These are phyloP conservation scores for Arvicanthis niloticus DNA, from an alignment of 2,113 vertebrate genomes.

Conservation along the genomic window DNA sequence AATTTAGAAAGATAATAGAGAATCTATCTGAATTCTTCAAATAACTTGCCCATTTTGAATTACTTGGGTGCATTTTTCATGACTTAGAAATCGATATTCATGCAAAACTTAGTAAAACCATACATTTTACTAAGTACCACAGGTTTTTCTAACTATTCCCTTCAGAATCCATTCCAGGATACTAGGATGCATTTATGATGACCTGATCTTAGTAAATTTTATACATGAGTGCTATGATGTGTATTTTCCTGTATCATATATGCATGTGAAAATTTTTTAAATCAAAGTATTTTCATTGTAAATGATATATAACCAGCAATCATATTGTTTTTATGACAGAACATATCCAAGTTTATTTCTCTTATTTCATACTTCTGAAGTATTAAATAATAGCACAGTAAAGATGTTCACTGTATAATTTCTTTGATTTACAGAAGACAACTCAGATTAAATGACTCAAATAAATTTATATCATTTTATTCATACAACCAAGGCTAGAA, in stretches of 20 bases:
- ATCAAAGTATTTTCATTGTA: neutral
- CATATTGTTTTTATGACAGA: neutral
- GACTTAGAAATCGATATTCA: neutral
- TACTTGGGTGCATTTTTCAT: neutral
- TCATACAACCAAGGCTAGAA: neutral
- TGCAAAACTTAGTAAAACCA: neutral
- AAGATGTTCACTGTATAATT: neutral
- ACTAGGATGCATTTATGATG: neutral
- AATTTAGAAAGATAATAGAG: neutral
- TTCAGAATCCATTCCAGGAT: neutral
- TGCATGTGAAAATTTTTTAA: neutral
- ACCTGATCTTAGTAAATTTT: neutral
- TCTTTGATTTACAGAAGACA: neutral
- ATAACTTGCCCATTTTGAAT: neutral
- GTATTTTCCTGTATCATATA: neutral
- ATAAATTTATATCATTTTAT: neutral
- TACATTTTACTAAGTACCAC: neutral
- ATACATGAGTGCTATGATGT: neutral
- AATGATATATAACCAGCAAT: neutral
- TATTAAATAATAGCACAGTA: neutral
- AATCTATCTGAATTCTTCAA: neutral
- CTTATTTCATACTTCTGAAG: neutral
- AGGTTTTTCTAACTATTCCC: neutral
- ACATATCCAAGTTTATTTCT: neutral
- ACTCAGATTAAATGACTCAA: neutral